These are phyloP conservation scores for Thinocorus orbignyianus DNA, from an alignment of 2,113 vertebrate genomes.

Conservation along the genomic window DNA sequence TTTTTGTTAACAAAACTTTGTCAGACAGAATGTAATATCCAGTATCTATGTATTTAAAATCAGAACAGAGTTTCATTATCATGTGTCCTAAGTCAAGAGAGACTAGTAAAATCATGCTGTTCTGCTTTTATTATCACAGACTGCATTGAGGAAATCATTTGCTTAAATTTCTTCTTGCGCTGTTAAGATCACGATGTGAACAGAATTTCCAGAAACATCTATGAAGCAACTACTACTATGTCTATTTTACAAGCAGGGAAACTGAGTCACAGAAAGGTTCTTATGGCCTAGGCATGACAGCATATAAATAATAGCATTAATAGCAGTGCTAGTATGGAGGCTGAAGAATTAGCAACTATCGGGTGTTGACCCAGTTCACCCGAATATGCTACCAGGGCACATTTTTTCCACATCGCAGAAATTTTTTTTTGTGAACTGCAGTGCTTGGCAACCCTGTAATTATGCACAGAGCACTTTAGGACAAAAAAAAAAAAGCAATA, in stretches of 20 bases:
- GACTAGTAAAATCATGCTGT: not conserved
- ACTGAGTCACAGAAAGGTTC: not conserved
- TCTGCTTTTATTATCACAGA: not conserved
- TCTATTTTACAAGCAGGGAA: not conserved
- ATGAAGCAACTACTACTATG: not conserved
- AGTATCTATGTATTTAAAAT: not conserved
- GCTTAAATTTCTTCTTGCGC: not conserved
- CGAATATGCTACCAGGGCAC: not conserved
- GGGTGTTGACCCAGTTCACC: not conserved
- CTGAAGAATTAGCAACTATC: not conserved
- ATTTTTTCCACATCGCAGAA: not conserved
- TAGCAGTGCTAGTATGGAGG: not conserved
- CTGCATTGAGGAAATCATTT: not conserved
- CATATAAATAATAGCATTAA: not conserved
- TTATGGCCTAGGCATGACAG: not conserved
- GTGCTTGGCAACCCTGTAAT: not conserved
- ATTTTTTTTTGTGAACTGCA: slow-evolving; percentile 6
- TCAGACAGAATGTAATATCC: not conserved
- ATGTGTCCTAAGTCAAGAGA: not conserved
- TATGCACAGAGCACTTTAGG: not conserved
- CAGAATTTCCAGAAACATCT: not conserved
- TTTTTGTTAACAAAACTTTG: not conserved
- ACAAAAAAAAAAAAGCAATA: not conserved
- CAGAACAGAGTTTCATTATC: not conserved
- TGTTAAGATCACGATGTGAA: not conserved